A percentile compares a stretch with the other conserved stretches of the same genome.
Evolutionary conservation across 1,140 invertebrate genomes (phyloP).

Genomic region (Drosophila jambulina): DNA sequence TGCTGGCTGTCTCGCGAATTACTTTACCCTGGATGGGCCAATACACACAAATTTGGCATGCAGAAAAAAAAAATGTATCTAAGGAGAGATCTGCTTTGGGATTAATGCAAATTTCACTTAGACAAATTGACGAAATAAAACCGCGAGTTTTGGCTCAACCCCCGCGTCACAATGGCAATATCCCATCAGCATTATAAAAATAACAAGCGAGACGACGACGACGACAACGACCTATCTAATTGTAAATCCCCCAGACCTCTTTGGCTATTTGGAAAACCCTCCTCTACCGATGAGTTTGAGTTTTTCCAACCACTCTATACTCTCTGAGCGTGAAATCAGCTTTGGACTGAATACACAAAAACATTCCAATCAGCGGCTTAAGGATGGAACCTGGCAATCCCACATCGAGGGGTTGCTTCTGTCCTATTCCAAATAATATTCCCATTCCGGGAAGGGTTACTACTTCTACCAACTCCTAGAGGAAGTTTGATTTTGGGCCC

Average conservation of each 20-base stretch:
- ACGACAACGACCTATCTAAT: constrained; percentile 69
- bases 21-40: constrained; percentile 56
- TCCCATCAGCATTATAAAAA: constrained; percentile 39
- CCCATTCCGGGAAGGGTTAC: constrained; percentile 22
- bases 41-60: constrained; percentile 30
- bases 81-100: constrained; percentile 22
- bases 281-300: constrained; percentile 32
- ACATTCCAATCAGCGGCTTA: constrained; percentile 82
- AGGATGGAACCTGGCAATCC: constrained; percentile 44
- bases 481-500: constrained; percentile 43
- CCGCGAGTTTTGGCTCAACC: constrained; percentile 56
- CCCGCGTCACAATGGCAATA: constrained; percentile 36
- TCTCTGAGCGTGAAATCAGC: constrained; percentile 65
- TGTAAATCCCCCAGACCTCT: constrained; percentile 68
- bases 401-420: constrained; percentile 37
- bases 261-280: constrained; percentile 48
- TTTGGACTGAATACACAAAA: constrained; percentile 63
- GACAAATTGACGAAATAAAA: constrained; percentile 74
- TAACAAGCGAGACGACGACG: constrained; percentile 43
- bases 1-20: constrained; percentile 41
- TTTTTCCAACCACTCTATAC: constrained; percentile 53
- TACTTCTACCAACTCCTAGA: constrained; percentile 3
- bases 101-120: constrained; percentile 81
- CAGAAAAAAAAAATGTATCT: constrained; percentile 7
- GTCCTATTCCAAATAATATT: not conserved